These are phyloP conservation scores for Ryuthela nishihirai DNA, from an alignment of 2,888 invertebrate species.

Conservation along the genomic window DNA sequence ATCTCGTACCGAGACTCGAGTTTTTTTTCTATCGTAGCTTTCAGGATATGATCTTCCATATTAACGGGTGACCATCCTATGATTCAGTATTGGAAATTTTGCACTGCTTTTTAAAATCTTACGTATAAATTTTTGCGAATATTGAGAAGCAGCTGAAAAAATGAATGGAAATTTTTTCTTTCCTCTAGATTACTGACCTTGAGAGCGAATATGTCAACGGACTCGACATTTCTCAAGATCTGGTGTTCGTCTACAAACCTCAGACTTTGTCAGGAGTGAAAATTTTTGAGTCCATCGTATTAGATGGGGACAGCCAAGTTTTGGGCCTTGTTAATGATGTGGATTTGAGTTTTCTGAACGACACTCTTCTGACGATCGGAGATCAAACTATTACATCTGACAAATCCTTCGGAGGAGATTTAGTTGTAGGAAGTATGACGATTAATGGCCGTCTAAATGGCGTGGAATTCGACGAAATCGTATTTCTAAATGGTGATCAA, in stretches of 20 bases:
- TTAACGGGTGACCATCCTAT: too few relatives aligned
- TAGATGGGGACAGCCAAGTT: conserved; percentile 20
- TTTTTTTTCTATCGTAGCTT: too few relatives aligned
- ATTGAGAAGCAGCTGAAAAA: too few relatives aligned
- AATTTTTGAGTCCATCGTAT: conserved; percentile 9
- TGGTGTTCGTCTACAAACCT: conserved; percentile 12
- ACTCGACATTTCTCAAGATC: conserved; percentile 18
- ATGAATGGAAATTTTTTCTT: background rate
- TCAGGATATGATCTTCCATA: too few relatives aligned
- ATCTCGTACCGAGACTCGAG: too few relatives aligned
- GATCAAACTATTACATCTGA: conserved; percentile 19
- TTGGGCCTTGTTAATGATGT: conserved; percentile 18
- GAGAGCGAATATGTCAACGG: conserved; percentile 14
- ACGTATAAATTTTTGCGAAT: too few relatives aligned
- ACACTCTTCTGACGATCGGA: conserved; percentile 19
- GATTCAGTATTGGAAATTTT: too few relatives aligned
- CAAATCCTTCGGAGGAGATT: conserved; percentile 15
- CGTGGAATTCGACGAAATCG: conserved; percentile 24
- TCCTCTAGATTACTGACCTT: conserved; percentile 23
- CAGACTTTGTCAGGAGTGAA: conserved; percentile 18
- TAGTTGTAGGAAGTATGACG: conserved; percentile 19
- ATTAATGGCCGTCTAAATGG: conserved; percentile 22
- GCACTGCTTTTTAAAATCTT: too few relatives aligned
- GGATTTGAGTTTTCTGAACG: conserved; percentile 17
- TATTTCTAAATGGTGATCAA: conserved; percentile 12